phyloP scores from a whole-genome alignment of 2,888 invertebrate genomes.

The Drymonia ruficornis region DNA sequence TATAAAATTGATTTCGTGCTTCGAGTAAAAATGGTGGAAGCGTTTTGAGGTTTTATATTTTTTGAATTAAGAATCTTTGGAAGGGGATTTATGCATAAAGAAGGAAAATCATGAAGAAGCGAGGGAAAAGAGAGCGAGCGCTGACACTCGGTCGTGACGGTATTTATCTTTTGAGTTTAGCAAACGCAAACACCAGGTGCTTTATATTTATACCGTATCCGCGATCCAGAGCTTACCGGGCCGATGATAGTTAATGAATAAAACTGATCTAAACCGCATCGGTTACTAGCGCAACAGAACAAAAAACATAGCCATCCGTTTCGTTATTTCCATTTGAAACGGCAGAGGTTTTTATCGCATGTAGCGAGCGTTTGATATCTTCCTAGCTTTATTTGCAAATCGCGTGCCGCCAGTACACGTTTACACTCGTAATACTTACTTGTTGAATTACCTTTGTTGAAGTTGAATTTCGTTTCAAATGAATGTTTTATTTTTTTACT shows the following conservation, averaged over 20 bases:
- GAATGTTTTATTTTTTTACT: conserved; percentile 42
- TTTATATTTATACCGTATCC: conserved; percentile 5
- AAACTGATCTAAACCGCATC: conserved; percentile 49
- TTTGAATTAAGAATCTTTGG: conserved; percentile 4
- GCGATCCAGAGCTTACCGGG: conserved; percentile 17
- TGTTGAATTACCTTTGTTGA: conserved; percentile 70
- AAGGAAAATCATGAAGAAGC: conserved; percentile 2
- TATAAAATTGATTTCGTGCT: conserved; percentile 32
- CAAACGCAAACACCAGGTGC: conserved; percentile 30
- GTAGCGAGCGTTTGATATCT: conserved; percentile 72
- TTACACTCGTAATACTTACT: conserved; percentile 64
- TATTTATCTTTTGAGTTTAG: not conserved
- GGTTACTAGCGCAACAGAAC: conserved; percentile 45
- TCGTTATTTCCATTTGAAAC: conserved; percentile 72
- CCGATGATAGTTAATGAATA: conserved; percentile 38
- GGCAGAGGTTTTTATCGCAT: conserved; percentile 73
- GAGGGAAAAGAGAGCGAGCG: not conserved
- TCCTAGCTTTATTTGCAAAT: conserved; percentile 80
- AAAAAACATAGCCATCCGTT: conserved; percentile 58
- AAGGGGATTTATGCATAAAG: not conserved
- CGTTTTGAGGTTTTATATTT: conserved; percentile 1
- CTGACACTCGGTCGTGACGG: not conserved
- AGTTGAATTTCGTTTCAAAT: conserved; percentile 48
- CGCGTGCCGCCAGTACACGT: conserved; percentile 68
- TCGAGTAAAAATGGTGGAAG: conserved; percentile 13